phyloP scores from a whole-genome alignment of 2,888 invertebrate species.

The Hemistola chrysoprasaria region DNA sequence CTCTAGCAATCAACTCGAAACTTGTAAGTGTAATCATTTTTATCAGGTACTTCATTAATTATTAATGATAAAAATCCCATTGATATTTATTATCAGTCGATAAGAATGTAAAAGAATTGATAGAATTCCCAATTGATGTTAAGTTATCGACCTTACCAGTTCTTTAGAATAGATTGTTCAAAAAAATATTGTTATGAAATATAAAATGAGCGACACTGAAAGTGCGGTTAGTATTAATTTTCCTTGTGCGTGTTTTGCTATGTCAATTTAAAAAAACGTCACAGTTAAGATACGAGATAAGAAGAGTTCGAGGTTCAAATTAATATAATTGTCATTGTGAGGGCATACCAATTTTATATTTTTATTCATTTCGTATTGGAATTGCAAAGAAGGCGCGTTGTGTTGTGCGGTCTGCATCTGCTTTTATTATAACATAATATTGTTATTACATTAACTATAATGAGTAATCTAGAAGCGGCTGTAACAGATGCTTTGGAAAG shows the following conservation, averaged over 20 bases:
- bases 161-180: no score
- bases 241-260: slow-evolving; percentile 6
- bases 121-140: slow-evolving; percentile 1
- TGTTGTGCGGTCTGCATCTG: slow-evolving; percentile 14
- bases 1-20: slow-evolving; percentile 39
- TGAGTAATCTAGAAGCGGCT: slow-evolving; percentile 57
- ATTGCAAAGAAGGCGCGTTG: slow-evolving; percentile 9
- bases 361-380: neutral
- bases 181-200: no score
- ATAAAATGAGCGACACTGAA: slow-evolving; percentile 41
- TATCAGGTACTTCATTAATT: slow-evolving; percentile 5
- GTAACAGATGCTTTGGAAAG: slow-evolving; percentile 47
- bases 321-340: slow-evolving; percentile 22
- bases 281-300: slow-evolving; percentile 16
- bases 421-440: no score
- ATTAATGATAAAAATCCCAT: slow-evolving; percentile 4
- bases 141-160: neutral
- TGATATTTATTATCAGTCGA: slow-evolving; percentile 12
- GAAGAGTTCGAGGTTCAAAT: slow-evolving; percentile 28
- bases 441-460: slow-evolving; percentile 30
- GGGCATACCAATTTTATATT: slow-evolving; percentile 16
- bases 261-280: slow-evolving; percentile 7
- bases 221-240: slow-evolving; percentile 40
- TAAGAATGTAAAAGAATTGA: slow-evolving; percentile 7
- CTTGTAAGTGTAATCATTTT: slow-evolving; percentile 41